Evolutionary conservation across 2,888 invertebrate genomes (phyloP).

Genomic region (Choristoneura rosaceana): DNA sequence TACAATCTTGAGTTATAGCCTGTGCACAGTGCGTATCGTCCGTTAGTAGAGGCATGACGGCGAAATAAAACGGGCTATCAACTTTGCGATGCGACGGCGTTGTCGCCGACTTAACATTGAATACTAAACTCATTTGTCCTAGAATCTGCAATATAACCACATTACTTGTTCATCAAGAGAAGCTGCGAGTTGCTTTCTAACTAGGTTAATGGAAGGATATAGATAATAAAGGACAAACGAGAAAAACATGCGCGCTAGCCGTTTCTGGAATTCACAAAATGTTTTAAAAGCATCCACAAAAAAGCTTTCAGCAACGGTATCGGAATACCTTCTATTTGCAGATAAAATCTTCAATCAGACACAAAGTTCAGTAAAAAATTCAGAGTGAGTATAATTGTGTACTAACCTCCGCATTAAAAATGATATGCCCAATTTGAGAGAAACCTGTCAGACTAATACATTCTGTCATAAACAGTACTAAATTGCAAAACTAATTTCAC

Average conservation of each 20-base stretch:
- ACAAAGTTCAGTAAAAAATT: constrained; percentile 22
- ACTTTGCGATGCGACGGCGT: constrained; percentile 44
- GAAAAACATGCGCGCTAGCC: no score
- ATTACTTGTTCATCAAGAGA: no score
- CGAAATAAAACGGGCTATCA: constrained; percentile 53
- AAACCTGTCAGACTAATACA: constrained; percentile 7
- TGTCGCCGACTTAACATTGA: constrained; percentile 22
- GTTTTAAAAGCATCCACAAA: constrained; percentile 8
- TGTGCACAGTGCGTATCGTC: constrained; percentile 34
- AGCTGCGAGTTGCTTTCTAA: no score
- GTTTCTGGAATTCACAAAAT: background rate
- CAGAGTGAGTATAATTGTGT: constrained; percentile 34
- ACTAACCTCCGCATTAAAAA: constrained; percentile 28
- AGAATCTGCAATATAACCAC: no score
- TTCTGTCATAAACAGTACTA: background rate
- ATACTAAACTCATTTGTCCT: background rate
- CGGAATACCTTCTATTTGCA: constrained; percentile 16
- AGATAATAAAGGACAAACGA: no score
- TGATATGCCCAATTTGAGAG: constrained; percentile 12
- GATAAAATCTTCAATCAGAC: constrained; percentile 22
- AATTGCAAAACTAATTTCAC: constrained; percentile 5
- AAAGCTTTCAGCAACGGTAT: constrained; percentile 24
- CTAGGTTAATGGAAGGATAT: no score
- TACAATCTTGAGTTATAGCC: constrained; percentile 36
- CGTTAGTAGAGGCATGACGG: constrained; percentile 52